Evolutionary conservation across 2,888 invertebrate species (phyloP).

Genomic region (Bimastos eiseni): DNA sequence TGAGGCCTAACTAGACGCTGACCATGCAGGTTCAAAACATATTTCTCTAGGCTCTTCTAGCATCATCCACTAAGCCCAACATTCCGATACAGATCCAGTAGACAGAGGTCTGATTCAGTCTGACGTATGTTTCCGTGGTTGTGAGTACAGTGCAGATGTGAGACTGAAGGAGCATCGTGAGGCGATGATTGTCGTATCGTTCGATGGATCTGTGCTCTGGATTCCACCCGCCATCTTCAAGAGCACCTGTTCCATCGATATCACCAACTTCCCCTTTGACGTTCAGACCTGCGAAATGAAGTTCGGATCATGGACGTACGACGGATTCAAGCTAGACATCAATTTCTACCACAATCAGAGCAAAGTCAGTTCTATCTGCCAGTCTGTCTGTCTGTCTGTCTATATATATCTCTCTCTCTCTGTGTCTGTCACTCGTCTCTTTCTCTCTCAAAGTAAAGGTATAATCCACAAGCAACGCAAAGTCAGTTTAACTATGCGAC

Average conservation of each 20-base stretch:
- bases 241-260: conserved; percentile 59
- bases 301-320: conserved; percentile 61
- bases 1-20: too few relatives aligned
- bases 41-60: too few relatives aligned
- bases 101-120: too few relatives aligned
- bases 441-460: background rate
- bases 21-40: too few relatives aligned
- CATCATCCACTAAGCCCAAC: too few relatives aligned
- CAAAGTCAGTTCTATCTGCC: background rate
- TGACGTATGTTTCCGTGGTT: background rate
- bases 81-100: too few relatives aligned
- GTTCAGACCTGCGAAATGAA: conserved; percentile 57
- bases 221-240: conserved; percentile 58
- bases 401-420: too few relatives aligned
- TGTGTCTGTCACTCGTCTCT: too few relatives aligned
- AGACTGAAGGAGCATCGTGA: conserved; percentile 58
- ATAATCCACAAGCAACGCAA: background rate
- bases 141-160: conserved; percentile 56
- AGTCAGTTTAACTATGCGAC: background rate
- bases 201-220: conserved; percentile 52
- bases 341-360: conserved; percentile 40
- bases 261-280: conserved; percentile 60
- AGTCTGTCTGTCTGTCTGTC: too few relatives aligned
- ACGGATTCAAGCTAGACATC: conserved; percentile 54
- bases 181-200: conserved; percentile 53